Conservation (phyloP, 2,888 invertebrate species). For the Pimpla rufipes region DNA sequence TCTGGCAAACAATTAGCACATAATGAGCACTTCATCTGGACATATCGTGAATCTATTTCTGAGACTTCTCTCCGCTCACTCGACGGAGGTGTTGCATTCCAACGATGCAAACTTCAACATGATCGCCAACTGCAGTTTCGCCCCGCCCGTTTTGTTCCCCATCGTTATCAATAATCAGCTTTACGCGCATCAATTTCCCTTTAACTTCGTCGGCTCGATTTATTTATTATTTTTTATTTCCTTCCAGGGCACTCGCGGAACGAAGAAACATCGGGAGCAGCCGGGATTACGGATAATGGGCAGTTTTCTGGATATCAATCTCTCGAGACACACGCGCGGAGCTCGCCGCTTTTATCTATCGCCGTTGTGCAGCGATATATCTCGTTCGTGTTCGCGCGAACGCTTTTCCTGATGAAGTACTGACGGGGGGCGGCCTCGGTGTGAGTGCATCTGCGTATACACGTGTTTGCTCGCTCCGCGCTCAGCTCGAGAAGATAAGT, state of each 20-base stretch:
- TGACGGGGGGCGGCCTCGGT: not conserved
- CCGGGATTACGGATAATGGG: constrained; percentile 2
- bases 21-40: too few relatives aligned
- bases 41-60: too few relatives aligned
- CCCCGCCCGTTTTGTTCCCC: too few relatives aligned
- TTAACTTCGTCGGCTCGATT: not conserved
- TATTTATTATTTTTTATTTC: not conserved
- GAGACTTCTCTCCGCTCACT: too few relatives aligned
- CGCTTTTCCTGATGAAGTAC: not conserved
- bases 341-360: not conserved
- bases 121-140: too few relatives aligned
- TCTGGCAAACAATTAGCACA: too few relatives aligned
- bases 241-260: not conserved
- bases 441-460: not conserved
- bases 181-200: not conserved
- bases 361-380: not conserved
- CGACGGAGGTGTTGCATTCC: too few relatives aligned
- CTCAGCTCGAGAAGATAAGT: constrained; percentile 36
- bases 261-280: not conserved
- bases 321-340: not conserved
- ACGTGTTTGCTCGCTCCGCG: not conserved
- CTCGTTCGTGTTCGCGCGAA: not conserved
- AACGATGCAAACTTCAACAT: too few relatives aligned
- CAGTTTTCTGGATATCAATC: constrained; percentile 2
- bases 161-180: not conserved